phyloP scores from a whole-genome alignment of 1,140 invertebrate genomes.

The Nylanderia fulva region DNA sequence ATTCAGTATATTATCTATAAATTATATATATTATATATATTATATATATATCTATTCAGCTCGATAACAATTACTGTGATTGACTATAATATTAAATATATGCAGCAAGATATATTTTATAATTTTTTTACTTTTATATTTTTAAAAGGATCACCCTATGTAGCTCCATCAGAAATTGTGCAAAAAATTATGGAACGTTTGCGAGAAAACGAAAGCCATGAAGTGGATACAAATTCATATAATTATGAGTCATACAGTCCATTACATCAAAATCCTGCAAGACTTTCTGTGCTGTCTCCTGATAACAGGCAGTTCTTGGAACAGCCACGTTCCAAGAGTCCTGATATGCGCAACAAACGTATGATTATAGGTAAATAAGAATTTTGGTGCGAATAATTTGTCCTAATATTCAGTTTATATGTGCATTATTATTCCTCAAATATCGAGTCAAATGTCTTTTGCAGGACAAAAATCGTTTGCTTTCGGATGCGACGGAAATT shows the following conservation, averaged over 20 bases:
- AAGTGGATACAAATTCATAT: constrained; percentile 75
- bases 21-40: constrained; percentile 29
- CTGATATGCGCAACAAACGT: constrained; percentile 84
- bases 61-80: not conserved
- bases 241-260: constrained; percentile 71
- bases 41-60: not conserved
- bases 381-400: not conserved
- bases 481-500: constrained; percentile 85
- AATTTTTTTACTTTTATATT: constrained; percentile 30
- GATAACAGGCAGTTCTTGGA: constrained; percentile 87
- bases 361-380: constrained; percentile 84
- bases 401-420: constrained; percentile 17
- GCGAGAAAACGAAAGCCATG: constrained; percentile 86
- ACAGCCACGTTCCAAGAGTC: constrained; percentile 84
- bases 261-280: constrained; percentile 69
- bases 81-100: not conserved
- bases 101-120: constrained; percentile 15
- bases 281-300: constrained; percentile 85
- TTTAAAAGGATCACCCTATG: constrained; percentile 84
- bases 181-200: constrained; percentile 87
- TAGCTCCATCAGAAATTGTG: constrained; percentile 87
- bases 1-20: no score
- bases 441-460: constrained; percentile 43
- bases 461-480: constrained; percentile 86
- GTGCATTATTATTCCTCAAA: not conserved